Conservation (phyloP, 2,797 vertebrate species). For the Microctenopoma lineatum region DNA sequence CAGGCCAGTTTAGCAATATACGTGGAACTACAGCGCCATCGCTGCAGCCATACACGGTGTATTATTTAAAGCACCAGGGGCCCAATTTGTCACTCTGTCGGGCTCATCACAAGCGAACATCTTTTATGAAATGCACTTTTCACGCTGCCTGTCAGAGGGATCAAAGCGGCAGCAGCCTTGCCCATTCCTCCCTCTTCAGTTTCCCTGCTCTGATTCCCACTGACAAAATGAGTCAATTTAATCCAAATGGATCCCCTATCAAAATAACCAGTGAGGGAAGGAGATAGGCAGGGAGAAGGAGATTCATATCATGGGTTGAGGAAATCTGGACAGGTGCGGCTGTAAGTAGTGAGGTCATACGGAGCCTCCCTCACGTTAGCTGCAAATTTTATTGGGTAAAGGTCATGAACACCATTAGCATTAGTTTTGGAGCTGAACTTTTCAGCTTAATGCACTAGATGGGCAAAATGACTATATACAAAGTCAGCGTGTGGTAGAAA, state of each 20-base stretch:
- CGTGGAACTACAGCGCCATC: conserved; percentile 49
- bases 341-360: conserved; percentile 30
- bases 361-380: conserved; percentile 43
- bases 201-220: conserved; percentile 68
- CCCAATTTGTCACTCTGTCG: conserved; percentile 82
- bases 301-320: conserved; percentile 50
- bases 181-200: conserved; percentile 64
- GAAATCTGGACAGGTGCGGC: conserved; percentile 61
- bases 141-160: conserved; percentile 76
- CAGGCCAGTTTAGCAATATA: conserved; percentile 69
- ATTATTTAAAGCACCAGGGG: conserved; percentile 83
- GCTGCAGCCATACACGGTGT: conserved; percentile 67
- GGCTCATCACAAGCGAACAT: conserved; percentile 81
- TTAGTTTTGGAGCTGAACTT: conserved; percentile 13
- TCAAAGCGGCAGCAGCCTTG: conserved; percentile 76
- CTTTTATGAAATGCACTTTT: conserved; percentile 85
- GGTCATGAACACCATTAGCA: conserved; percentile 31
- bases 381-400: conserved; percentile 32
- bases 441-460: conserved; percentile 12
- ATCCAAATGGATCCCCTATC: conserved; percentile 74
- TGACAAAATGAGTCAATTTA: conserved; percentile 84
- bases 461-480: background rate
- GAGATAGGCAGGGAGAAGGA: conserved; percentile 47
- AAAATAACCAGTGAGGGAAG: conserved; percentile 62
- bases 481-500: too few relatives aligned